Evolutionary conservation across 1,140 invertebrate genomes (phyloP).

Genomic region (Diachasma alloeum): DNA sequence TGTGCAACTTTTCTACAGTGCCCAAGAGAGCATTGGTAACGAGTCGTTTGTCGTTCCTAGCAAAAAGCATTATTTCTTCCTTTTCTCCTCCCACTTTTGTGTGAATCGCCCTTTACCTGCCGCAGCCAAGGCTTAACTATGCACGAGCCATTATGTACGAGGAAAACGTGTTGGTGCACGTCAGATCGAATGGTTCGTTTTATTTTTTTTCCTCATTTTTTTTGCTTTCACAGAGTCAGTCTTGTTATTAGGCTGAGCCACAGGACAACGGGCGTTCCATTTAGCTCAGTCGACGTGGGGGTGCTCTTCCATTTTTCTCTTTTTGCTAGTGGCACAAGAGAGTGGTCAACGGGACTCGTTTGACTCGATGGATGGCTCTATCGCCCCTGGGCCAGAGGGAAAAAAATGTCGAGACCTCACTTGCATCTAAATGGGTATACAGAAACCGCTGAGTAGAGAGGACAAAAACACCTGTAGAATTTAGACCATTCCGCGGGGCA

Average conservation of each 20-base stretch:
- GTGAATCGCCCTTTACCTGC: slow-evolving; percentile 42
- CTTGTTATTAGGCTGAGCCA: slow-evolving; percentile 5
- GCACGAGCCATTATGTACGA: neutral
- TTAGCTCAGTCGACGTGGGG: neutral
- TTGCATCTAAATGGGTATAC: neutral
- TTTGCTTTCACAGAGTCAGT: neutral
- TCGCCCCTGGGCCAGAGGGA: neutral
- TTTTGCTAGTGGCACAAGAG: neutral
- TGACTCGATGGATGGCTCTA: slow-evolving; percentile 25
- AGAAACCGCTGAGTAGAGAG: neutral
- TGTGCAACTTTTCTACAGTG: neutral
- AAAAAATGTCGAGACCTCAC: neutral
- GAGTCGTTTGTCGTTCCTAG: slow-evolving; percentile 38
- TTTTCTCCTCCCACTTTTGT: slow-evolving; percentile 11
- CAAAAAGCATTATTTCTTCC: slow-evolving; percentile 35
- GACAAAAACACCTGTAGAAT: slow-evolving; percentile 26
- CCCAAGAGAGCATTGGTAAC: slow-evolving; percentile 29
- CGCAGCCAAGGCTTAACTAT: slow-evolving; percentile 1
- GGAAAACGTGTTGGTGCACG: neutral
- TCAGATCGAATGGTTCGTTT: slow-evolving; percentile 8
- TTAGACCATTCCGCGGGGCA: neutral
- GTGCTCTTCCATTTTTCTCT: neutral
- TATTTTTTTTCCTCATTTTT: neutral
- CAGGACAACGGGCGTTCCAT: neutral
- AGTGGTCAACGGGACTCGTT: slow-evolving; percentile 23